These are phyloP conservation scores for Gadus chalcogrammus DNA, from an alignment of 2,113 vertebrate species.

Conservation along the genomic window DNA sequence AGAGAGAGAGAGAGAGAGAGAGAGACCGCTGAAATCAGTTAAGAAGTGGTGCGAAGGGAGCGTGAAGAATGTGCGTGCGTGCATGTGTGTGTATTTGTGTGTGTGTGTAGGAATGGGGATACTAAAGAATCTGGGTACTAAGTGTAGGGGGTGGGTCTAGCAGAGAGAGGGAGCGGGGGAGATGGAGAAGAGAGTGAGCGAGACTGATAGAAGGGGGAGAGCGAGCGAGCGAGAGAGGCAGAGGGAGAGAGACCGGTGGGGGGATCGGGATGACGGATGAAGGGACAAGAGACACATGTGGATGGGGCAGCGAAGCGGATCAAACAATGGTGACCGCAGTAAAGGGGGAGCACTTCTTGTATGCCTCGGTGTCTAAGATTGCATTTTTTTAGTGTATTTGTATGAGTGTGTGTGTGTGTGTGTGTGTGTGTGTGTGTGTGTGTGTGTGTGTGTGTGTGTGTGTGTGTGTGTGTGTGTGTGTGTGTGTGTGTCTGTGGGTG, in stretches of 20 bases:
- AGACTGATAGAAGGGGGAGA: no score
- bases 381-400: slow-evolving; percentile 12
- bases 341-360: background rate
- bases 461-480: slow-evolving; percentile 13
- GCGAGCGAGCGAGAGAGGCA: no score
- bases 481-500: slow-evolving; percentile 8
- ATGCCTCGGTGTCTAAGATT: slow-evolving; percentile 1
- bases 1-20: slow-evolving; percentile 26
- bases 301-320: slow-evolving; percentile 4
- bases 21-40: slow-evolving; percentile 23
- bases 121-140: no score
- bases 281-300: no score
- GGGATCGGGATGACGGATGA: no score
- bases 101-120: background rate
- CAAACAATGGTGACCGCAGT: slow-evolving; percentile 14
- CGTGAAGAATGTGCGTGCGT: background rate
- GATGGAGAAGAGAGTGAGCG: background rate
- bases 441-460: background rate
- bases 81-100: slow-evolving; percentile 11
- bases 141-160: no score
- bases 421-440: slow-evolving; percentile 10
- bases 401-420: slow-evolving; percentile 7
- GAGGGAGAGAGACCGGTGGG: no score
- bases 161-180: background rate
- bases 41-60: background rate